Base-by-base conservation (phyloP, 2,888 invertebrate genomes). In the Troides helena region DNA sequence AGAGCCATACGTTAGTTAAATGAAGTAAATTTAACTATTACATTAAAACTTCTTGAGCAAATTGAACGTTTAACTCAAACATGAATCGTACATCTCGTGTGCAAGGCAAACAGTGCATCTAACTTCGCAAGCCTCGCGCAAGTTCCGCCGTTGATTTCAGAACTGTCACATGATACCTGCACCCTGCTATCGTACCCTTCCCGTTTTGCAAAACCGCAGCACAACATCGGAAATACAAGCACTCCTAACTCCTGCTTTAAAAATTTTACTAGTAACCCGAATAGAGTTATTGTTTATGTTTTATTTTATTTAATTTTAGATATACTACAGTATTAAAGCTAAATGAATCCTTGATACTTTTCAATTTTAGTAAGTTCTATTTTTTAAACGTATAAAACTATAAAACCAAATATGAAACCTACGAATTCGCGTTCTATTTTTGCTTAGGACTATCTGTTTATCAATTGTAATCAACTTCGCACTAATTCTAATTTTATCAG, bases 111-210 rank as follows among this genome's bases (percentile, higher is more conserved):
- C 67, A 64, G 67, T 70, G 59, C 67, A 67, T 67, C 76, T 76
- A 77, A 77, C 76, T 74, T 74, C 53, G 62, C 67, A 30, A 60
- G 63, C 50, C 12, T 62, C 56, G 62, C 50, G 63, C 63, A 84
- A 86, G 83, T 86, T 85, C 80, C 80, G 82, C 83, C 82, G 81
- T 80, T 83, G 85, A 87, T 86, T 86, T 81, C 78, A 79, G 78
- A 83, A 85, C 83, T 84, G 82, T 82, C 85, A 81, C 79, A 75
- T 63, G 43, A 78, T 73, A 79, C 74, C 75, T 79, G 79, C 81
- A 79, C 78, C 70, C 74, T 79, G 78, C 81, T 78, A 78, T 69
- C 74, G 72, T 70, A 71, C 66, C 30, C 66, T 66, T 14, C 53
- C 60, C 74, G 74, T 74, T 67, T 70, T 69, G 68, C 68, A 67